Evolutionary conservation across 2,888 invertebrate genomes (phyloP).

Genomic region (Synergus itoensis): DNA sequence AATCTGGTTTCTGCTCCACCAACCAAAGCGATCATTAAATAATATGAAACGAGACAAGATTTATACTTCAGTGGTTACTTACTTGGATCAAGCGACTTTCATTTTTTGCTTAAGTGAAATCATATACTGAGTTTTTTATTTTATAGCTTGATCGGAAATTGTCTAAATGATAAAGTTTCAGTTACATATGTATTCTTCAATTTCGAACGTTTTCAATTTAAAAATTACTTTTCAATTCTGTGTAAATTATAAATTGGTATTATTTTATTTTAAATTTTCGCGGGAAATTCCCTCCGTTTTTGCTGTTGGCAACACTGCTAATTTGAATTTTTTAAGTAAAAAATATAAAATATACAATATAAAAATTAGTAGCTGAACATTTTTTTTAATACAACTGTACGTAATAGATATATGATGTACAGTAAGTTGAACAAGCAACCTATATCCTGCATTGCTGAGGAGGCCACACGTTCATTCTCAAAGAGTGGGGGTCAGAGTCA

Average conservation of each 20-base stretch:
- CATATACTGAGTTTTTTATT: background rate
- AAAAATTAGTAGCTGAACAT: background rate
- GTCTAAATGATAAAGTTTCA: no score
- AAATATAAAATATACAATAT: no score
- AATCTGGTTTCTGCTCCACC: slow-evolving; percentile 50
- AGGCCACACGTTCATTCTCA: slow-evolving; percentile 47
- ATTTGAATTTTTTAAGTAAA: no score
- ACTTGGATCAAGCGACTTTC: no score
- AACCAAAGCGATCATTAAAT: slow-evolving; percentile 50
- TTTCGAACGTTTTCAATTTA: no score
- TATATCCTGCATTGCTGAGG: slow-evolving; percentile 38
- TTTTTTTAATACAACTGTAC: background rate
- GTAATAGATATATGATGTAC: slow-evolving; percentile 6
- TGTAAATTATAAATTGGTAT: no score
- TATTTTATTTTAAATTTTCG: no score
- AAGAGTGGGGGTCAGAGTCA: slow-evolving; percentile 49
- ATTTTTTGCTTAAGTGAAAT: slow-evolving; percentile 11
- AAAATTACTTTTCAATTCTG: no score
- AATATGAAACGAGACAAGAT: slow-evolving; percentile 50
- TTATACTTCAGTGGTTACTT: background rate
- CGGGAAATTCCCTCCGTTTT: no score
- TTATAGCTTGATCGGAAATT: no score
- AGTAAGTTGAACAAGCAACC: slow-evolving; percentile 12
- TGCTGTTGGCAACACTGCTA: no score
- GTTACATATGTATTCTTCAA: no score